phyloP scores from a whole-genome alignment of 2,113 vertebrate genomes.

The Panthera leo region DNA sequence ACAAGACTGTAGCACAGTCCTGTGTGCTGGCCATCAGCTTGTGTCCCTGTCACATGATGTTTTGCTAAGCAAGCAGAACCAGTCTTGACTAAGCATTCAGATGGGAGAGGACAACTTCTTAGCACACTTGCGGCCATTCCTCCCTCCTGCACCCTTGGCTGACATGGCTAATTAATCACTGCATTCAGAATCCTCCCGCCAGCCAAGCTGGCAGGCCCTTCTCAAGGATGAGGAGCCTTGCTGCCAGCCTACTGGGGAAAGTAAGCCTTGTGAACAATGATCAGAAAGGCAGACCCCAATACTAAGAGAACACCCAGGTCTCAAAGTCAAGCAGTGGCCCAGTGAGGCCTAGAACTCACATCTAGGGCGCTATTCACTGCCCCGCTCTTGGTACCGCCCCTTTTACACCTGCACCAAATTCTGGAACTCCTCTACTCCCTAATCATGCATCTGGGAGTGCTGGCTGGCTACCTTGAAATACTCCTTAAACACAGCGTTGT shows the following conservation, averaged over 20 bases:
- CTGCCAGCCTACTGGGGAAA: background rate
- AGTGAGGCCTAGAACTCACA: background rate
- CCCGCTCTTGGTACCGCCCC: background rate
- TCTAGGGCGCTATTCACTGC: too few species aligned
- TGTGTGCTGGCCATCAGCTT: background rate
- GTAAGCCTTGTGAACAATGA: fast-evolving
- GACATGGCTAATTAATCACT: background rate
- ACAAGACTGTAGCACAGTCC: background rate
- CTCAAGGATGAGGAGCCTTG: background rate
- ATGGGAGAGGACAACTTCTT: background rate
- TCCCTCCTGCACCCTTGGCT: background rate
- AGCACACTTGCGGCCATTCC: background rate
- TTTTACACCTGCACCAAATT: background rate
- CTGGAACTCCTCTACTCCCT: background rate
- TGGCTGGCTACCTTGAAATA: background rate
- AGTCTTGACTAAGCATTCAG: background rate
- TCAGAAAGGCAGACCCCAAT: background rate
- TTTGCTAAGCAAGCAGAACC: background rate
- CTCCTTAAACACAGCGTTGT: background rate
- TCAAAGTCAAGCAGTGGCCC: background rate
- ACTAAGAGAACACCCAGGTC: background rate
- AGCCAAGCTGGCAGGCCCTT: background rate
- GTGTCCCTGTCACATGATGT: background rate
- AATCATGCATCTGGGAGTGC: fast-evolving
- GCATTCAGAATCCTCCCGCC: background rate